These are phyloP conservation scores for Ctenopoma multispine DNA, from an alignment of 2,797 vertebrate species.

Conservation along the genomic window DNA sequence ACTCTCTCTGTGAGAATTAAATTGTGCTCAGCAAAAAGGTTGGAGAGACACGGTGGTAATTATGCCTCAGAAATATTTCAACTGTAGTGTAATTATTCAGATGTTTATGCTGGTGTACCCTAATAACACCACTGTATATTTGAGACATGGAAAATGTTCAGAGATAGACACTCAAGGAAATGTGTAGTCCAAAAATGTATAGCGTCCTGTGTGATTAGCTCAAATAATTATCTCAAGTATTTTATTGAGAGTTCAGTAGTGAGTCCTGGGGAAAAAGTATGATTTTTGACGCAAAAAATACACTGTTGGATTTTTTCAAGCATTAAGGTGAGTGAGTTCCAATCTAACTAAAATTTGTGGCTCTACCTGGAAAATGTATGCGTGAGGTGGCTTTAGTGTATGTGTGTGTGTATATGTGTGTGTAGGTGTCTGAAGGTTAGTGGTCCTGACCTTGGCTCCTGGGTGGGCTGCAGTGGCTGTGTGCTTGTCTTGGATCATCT, in stretches of 20 bases:
- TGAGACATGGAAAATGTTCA: slow-evolving; percentile 37
- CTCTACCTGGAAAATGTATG: slow-evolving; percentile 40
- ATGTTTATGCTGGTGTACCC: slow-evolving; percentile 52
- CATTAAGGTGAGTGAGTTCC: slow-evolving; percentile 36
- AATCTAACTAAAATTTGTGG: slow-evolving; percentile 20
- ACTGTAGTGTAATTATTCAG: slow-evolving; percentile 55
- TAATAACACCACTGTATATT: slow-evolving; percentile 44
- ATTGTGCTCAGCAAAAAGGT: slow-evolving; percentile 36
- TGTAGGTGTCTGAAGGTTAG: slow-evolving; percentile 55
- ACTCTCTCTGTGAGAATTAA: slow-evolving; percentile 27
- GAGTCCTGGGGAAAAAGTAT: background rate
- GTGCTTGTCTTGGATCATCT: slow-evolving; percentile 75
- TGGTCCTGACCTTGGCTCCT: slow-evolving; percentile 71
- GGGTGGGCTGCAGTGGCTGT: slow-evolving; percentile 75
- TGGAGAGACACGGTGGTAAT: slow-evolving; percentile 60
- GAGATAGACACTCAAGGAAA: slow-evolving; percentile 31
- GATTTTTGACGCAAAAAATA: slow-evolving; percentile 21
- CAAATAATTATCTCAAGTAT: slow-evolving; percentile 31
- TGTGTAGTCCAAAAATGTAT: slow-evolving; percentile 35
- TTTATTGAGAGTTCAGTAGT: slow-evolving; percentile 11
- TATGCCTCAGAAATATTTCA: slow-evolving; percentile 68
- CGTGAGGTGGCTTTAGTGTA: slow-evolving; percentile 9
- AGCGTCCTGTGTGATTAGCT: slow-evolving; percentile 25
- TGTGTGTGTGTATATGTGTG: background rate
- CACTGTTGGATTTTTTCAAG: slow-evolving; percentile 5